Conservation (phyloP, 2,797 vertebrate species). For the Pseudochirops corinnae region DNA sequence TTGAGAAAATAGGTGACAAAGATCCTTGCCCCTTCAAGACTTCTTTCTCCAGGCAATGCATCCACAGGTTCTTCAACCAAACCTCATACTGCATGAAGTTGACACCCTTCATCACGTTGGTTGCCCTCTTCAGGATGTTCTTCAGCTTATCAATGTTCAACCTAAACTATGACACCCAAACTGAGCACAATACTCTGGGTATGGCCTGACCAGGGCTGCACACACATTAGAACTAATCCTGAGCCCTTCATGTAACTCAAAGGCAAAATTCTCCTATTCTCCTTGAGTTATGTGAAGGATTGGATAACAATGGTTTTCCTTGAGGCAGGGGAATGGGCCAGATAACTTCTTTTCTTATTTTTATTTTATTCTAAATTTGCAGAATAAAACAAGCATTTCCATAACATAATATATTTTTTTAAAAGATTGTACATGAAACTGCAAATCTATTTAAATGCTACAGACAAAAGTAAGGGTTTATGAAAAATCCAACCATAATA, state of each 20-base stretch:
- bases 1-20: background rate
- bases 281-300: background rate
- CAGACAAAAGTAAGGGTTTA: background rate
- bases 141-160: background rate
- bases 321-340: background rate
- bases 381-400: background rate
- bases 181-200: background rate
- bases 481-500: background rate
- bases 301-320: background rate
- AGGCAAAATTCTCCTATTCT: background rate
- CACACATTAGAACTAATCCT: background rate
- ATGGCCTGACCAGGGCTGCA: background rate
- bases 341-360: background rate
- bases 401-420: background rate
- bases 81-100: background rate
- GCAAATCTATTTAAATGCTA: background rate
- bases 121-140: background rate
- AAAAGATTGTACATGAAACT: background rate
- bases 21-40: background rate
- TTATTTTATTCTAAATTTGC: background rate
- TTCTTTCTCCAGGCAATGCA: background rate
- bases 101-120: background rate
- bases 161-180: background rate
- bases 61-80: background rate
- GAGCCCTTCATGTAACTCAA: background rate